Evolutionary conservation across 2,113 vertebrate genomes (phyloP), one percentile per base, ranked within the genome.

Genomic region (Echinops telfairi): DNA sequence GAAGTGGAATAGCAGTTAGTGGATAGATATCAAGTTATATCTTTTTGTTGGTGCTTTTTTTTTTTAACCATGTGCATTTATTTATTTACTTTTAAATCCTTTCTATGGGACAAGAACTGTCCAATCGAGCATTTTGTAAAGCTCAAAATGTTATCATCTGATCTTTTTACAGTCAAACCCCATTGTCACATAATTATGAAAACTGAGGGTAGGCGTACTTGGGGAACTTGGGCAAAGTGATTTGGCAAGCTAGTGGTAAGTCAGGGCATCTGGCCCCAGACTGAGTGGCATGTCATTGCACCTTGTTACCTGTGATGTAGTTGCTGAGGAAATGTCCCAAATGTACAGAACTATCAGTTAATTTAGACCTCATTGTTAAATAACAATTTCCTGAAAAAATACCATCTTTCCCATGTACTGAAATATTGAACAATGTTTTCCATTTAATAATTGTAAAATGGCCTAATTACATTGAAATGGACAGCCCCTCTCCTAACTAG

Each of bases 121-220:
- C 25, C 62, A 85, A 68, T 87, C 71, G 75, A 82, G 75, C 20
- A 80, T 57, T 87, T 82, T 57, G 33, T 31, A 77, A 92, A 89
- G 27, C 57, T 53, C 31, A 84, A 60, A 75, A 29, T 73, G 15
- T 19, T 88, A 8, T 58, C 77, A 33, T 82, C 20, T 57, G 68
- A 62, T 78, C 85, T 82, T 86, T 78, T 83, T 36, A 78, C 33
- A 95, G 27, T 53, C 33, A 94, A 68, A 53, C 4, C 3, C 31
- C 38, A 23, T 81, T 78, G 25, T 38, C 16, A 83, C 23, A 43
- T 57, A 77, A 43, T 22, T 70, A 83, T 85, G 71, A 76, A 94
- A 87, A 66, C 15, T 19, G 22, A 81, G 71, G 47, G 22, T 16
- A 29, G 70, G 68, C 38, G 36, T 10, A 58, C 70, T 64, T 22